Evolutionary conservation across 2,797 vertebrate species (phyloP), one percentile per base, ranked within the genome.

Genomic region (Myotis findleyi): DNA sequence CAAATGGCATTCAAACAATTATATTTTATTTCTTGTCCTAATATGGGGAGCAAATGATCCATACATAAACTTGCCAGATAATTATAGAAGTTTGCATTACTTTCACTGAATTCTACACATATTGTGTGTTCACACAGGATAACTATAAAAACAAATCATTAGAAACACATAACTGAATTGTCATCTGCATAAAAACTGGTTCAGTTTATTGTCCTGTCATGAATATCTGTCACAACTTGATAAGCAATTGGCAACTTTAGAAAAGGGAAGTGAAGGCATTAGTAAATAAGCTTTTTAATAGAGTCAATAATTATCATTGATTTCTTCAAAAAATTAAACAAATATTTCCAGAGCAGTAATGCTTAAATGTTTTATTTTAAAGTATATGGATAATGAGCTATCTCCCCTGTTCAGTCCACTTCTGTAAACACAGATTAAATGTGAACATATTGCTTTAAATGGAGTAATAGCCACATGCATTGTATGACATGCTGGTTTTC

Each of bases 1-100:
- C 41, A 96, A 76, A 95, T 44, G n/a, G 8, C n/a, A 86, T 83
- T 84, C 49, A 81, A 89, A 88, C n/a, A 72, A 72, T 57, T 87
- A 27, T 6, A 53, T 53, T 71, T 55, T 86, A 49, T 75, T 88
- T 86, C 51, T 25, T 83, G 6, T 82, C 10, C 57, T 72, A 53
- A 55, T 87, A 51, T 10, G 6, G 18, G 23, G 53, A 55, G 1
- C 21, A 92, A 93, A 53, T 75, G 47, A 81, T 47, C 27, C 72
- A 79, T 23, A 71, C 23, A 75, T n/a, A 75, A 96, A 76, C 23
- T 68, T 86, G 6, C 7, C 25, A 75, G 4, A 69, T 53, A 79
- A 9, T 87, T 85, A 71, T 0, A 94, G 36, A 90, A 51, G 47
- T 72, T 80, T 71, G 3, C 0, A 30, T 51, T 73, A 33, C 12